Evolutionary conservation across 2,888 invertebrate species (phyloP).

Genomic region (Xanthia icteritia): DNA sequence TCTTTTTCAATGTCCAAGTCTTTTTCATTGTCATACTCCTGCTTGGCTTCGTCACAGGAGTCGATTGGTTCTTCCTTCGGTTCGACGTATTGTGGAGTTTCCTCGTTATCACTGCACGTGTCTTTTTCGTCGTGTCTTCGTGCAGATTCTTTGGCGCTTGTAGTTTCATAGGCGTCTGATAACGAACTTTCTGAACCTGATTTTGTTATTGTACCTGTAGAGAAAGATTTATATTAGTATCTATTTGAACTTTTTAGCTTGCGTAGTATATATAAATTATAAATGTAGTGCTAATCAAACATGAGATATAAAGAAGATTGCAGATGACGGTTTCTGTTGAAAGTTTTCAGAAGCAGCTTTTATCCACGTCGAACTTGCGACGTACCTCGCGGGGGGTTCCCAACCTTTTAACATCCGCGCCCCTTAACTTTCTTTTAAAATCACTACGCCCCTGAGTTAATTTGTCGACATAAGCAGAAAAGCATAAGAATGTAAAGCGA

Average conservation of each 20-base stretch:
- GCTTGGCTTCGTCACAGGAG: conserved; percentile 82
- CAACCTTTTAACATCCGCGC: no score
- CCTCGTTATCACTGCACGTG: conserved; percentile 93
- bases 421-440: no score
- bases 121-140: conserved; percentile 93
- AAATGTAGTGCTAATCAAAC: no score
- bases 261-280: neutral
- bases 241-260: neutral
- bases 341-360: neutral
- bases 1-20: conserved; percentile 77
- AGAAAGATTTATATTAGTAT: neutral
- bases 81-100: conserved; percentile 68
- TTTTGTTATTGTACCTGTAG: conserved; percentile 90
- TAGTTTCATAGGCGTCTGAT: conserved; percentile 93
- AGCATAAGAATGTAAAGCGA: no score
- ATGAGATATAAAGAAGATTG: neutral
- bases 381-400: neutral
- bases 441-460: no score
- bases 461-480: no score
- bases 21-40: conserved; percentile 82
- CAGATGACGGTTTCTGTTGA: neutral
- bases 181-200: conserved; percentile 97
- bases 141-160: conserved; percentile 93
- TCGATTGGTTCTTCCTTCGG: conserved; percentile 75
- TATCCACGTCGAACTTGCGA: neutral